Percentiles rank a stretch among this genome's conserved stretches.
Conservation (phyloP, 2,113 vertebrate genomes). For the Felis chaus region DNA sequence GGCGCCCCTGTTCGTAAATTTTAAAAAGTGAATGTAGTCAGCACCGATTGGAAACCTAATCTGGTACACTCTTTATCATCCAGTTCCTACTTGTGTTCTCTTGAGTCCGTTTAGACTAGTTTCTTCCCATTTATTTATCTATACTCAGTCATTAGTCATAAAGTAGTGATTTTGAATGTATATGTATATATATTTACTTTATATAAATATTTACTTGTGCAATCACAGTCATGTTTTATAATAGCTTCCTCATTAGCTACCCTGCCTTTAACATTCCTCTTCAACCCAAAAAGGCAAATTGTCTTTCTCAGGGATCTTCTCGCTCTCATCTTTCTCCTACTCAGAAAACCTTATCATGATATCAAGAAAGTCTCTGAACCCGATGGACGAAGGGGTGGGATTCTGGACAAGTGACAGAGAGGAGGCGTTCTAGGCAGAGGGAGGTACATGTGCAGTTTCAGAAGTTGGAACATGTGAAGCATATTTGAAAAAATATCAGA, state of each 20-base stretch:
- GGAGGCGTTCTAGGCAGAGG: not conserved
- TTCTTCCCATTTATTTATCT: not conserved
- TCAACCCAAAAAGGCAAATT: not conserved
- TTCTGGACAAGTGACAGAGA: not conserved
- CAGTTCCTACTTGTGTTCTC: not conserved
- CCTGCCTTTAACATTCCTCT: not conserved
- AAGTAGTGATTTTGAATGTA: not conserved
- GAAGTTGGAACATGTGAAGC: not conserved
- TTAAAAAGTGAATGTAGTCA: not conserved
- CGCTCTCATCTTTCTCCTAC: not conserved
- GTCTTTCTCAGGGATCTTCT: not conserved
- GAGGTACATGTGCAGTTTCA: not conserved
- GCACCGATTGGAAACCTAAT: not conserved
- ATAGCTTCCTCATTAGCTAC: accelerated
- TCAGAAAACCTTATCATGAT: not conserved
- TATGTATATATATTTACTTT: too few species aligned
- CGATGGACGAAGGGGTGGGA: not conserved
- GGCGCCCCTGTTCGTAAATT: too few species aligned
- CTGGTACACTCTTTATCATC: not conserved
- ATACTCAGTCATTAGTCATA: not conserved
- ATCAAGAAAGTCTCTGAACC: not conserved
- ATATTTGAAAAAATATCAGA: not conserved
- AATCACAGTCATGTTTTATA: not conserved
- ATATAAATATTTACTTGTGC: not conserved
- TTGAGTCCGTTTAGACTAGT: not conserved